Percentiles rank a stretch among this genome's conserved stretches.
Evolutionary conservation across 1,140 invertebrate genomes (phyloP).

Genomic region (Nasonia longicornis): DNA sequence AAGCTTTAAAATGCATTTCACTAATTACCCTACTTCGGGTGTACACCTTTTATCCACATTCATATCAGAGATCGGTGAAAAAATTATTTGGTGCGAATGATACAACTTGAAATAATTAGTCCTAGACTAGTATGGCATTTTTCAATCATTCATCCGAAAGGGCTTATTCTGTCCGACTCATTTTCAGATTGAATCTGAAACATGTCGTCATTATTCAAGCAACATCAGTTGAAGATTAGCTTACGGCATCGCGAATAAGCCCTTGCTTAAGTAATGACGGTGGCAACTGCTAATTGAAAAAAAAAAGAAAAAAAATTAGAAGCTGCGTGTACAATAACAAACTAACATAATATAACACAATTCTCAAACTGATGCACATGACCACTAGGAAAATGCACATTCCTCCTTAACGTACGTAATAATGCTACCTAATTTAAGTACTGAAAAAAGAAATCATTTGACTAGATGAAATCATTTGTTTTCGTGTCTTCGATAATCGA

Average conservation of each 20-base stretch:
- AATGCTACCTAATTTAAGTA: conserved; percentile 62
- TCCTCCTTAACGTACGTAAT: conserved; percentile 57
- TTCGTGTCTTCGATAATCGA: conserved; percentile 40
- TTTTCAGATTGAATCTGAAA: too few species aligned
- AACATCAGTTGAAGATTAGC: too few species aligned
- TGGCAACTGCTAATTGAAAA: conserved; percentile 25
- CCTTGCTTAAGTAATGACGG: conserved; percentile 23
- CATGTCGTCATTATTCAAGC: too few species aligned
- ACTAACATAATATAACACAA: conserved; percentile 31
- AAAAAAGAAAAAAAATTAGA: conserved; percentile 17
- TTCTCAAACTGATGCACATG: conserved; percentile 23
- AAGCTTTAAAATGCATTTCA: conserved; percentile 6
- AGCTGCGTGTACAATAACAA: conserved; percentile 13
- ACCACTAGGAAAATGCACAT: conserved; percentile 63
- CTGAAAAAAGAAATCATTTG: conserved; percentile 62
- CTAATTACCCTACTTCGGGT: neutral
- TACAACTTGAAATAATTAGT: conserved; percentile 24
- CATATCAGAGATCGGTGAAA: conserved; percentile 26
- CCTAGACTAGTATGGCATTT: conserved; percentile 41
- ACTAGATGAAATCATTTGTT: conserved; percentile 66
- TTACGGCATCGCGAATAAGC: conserved; percentile 5
- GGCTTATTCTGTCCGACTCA: neutral
- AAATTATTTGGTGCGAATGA: conserved; percentile 30
- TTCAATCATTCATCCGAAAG: conserved; percentile 4
- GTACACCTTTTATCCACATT: conserved; percentile 15